Base-by-base conservation (phyloP, 2,113 vertebrate species). In the Acanthochromis polyacanthus region DNA sequence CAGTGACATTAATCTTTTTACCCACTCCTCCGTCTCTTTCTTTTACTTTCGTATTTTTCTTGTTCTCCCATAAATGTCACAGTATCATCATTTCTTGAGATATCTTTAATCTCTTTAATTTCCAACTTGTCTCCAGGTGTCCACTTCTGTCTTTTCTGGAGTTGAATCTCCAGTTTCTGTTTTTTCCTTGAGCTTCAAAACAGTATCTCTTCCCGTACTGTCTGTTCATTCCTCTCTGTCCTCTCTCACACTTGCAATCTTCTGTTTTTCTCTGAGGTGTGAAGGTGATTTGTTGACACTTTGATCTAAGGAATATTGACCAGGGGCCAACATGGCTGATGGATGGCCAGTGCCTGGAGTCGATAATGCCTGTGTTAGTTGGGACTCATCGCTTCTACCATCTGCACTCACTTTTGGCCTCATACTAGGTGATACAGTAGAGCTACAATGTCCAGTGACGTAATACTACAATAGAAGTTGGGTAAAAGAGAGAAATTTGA, bases 261-360 rank as follows among this genome's bases (percentile, higher is more conserved):
- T 74, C 59, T 71, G 56, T 85, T 78, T 85, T 78, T 56, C 75
- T 63, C 71, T 60, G 65, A 69, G 78, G 82, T 82, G 76, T 86
- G 64, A 91, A 92, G 83, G 89, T 90, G 83, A 92, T 89, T 81
- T 83, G 93, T 88, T 93, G 93, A 93, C 89, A 92, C 76, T 90
- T 91, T 81, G 87, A 91, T 91, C 72, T 81, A 74, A 85, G 75
- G 75, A 81, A 84, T 93, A 94, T 92, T 92, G 92, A 94, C 88
- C 88, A 85, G 60, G 75, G 84, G 82, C 85, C 80, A 80, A 77
- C 84, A 62, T 72, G 78, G 80, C 70, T 93, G 93, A 94, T 89
- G 86, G 88, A 94, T 90, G 88, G 88, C 66, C 69, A 16, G 64
- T 3, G 71, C 68, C 57, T 17, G 28, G 17, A 71, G 88, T 89